Percentiles rank a stretch among this genome's conserved stretches.
Conservation (phyloP, 2,888 invertebrate species). For the Abrostola triplasia region DNA sequence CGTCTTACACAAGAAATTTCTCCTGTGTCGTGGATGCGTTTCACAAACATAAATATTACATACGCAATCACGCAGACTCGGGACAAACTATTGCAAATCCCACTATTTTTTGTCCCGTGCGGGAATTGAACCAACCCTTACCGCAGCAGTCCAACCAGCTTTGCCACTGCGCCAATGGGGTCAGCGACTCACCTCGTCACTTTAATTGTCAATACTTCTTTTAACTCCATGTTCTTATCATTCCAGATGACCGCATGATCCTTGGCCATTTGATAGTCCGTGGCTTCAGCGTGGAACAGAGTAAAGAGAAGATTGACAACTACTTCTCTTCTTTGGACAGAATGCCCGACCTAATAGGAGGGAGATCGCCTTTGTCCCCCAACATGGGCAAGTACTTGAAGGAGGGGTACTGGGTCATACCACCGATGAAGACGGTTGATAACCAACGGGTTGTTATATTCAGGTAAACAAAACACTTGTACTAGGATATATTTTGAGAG, state of each 20-base stretch:
- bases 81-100: no score
- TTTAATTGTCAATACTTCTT: background rate
- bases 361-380: conserved; percentile 19
- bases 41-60: no score
- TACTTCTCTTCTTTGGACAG: conserved; percentile 54
- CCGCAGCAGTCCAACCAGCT: no score
- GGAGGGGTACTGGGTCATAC: conserved; percentile 40
- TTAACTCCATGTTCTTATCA: background rate
- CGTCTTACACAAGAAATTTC: no score
- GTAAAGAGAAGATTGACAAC: conserved; percentile 62
- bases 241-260: conserved; percentile 61
- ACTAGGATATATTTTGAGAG: background rate
- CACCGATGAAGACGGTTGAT: conserved; percentile 46
- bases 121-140: no score
- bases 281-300: conserved; percentile 60
- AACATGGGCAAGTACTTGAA: conserved; percentile 30
- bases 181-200: no score
- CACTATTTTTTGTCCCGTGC: no score
- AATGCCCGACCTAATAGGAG: conserved; percentile 57
- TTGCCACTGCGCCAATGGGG: no score
- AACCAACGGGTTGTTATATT: conserved; percentile 42
- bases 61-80: no score
- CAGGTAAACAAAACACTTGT: conserved; percentile 25
- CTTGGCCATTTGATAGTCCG: conserved; percentile 55
- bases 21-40: no score